A percentile compares a stretch with the other conserved stretches of the same genome.
Conservation (phyloP, 1,140 invertebrate genomes). For the Lineus longissimus region DNA sequence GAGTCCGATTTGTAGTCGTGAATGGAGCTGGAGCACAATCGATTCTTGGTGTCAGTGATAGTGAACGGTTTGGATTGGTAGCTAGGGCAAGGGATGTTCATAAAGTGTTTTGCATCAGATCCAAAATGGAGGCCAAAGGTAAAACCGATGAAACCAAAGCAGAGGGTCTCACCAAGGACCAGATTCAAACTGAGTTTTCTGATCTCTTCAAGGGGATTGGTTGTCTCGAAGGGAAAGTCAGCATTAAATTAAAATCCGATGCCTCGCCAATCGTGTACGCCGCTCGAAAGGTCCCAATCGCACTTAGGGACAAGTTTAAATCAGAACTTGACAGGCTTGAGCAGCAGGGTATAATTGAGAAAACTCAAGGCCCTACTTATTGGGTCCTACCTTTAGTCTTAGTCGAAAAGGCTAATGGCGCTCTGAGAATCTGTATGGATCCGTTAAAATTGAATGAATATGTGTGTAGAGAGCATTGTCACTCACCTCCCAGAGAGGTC, state of each 20-base stretch:
- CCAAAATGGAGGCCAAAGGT: not conserved
- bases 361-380: not conserved
- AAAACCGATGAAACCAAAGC: not conserved
- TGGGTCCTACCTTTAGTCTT: conserved; percentile 9
- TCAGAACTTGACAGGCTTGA: conserved; percentile 5
- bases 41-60: not conserved
- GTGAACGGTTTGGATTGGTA: not conserved
- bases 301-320: conserved; percentile 10
- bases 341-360: not conserved
- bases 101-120: not conserved
- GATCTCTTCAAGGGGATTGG: not conserved
- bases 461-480: not conserved
- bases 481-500: conserved; percentile 6
- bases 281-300: not conserved
- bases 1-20: too few relatives aligned
- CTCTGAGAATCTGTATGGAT: conserved; percentile 8
- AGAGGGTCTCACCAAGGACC: not conserved
- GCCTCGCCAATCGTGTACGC: conserved; percentile 10
- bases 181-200: not conserved
- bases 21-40: too few relatives aligned
- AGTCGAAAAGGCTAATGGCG: conserved; percentile 5
- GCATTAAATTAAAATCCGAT: not conserved
- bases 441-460: conserved; percentile 1
- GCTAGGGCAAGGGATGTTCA: not conserved
- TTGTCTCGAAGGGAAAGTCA: not conserved